These are phyloP conservation scores for Sminthurinus signatus DNA, from an alignment of 1,140 invertebrate species.

Conservation along the genomic window DNA sequence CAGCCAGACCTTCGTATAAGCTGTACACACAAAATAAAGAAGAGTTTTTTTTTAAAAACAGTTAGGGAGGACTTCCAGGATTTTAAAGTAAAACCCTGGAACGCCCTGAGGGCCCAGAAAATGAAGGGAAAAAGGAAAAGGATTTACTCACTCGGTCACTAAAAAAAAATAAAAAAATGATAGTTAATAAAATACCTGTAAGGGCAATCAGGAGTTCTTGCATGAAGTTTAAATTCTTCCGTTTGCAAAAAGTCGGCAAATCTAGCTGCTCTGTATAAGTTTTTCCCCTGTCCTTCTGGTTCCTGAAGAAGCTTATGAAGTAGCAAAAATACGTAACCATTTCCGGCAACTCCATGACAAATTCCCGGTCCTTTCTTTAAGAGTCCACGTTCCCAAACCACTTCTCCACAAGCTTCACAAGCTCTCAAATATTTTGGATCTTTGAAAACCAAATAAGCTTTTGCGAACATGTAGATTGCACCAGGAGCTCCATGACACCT, in stretches of 20 bases:
- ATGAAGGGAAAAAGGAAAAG: too few relatives aligned
- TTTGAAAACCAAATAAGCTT: conserved; percentile 66
- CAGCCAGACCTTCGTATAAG: conserved; percentile 78
- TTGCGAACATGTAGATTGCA: conserved; percentile 70
- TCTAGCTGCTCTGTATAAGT: conserved; percentile 63
- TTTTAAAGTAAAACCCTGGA: too few relatives aligned
- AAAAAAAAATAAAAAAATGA: too few relatives aligned
- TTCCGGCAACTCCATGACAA: conserved; percentile 76
- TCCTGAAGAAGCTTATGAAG: conserved; percentile 69
- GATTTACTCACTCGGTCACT: too few relatives aligned
- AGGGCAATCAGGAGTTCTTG: conserved; percentile 71
- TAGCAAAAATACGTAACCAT: conserved; percentile 74
- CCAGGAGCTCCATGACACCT: conserved; percentile 79
- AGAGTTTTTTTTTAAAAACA: too few relatives aligned
- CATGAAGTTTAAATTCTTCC: conserved; percentile 58
- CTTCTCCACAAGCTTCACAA: conserved; percentile 60
- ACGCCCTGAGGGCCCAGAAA: too few relatives aligned
- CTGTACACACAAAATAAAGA: too few relatives aligned
- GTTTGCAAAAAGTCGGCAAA: conserved; percentile 71
- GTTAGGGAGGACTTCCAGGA: too few relatives aligned
- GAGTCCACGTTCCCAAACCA: conserved; percentile 72
- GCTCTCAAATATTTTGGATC: conserved; percentile 66
- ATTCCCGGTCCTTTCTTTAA: conserved; percentile 66
- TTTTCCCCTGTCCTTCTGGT: conserved; percentile 50
- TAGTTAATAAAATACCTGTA: too few relatives aligned